These are phyloP conservation scores for Takifugu flavidus DNA, from an alignment of 2,113 vertebrate genomes.

Conservation along the genomic window DNA sequence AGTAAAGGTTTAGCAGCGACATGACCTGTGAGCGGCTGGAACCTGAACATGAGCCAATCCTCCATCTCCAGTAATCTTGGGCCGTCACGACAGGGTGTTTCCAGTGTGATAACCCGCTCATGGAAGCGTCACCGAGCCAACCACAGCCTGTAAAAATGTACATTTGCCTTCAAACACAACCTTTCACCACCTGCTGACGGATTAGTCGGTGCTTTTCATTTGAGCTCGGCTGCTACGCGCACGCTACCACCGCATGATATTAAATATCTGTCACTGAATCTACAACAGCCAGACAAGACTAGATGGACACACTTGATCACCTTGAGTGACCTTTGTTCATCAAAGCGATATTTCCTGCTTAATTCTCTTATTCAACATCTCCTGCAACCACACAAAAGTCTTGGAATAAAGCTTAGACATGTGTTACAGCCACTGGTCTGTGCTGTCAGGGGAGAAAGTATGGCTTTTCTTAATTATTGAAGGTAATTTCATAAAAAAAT, in stretches of 20 bases:
- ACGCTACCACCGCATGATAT: not conserved
- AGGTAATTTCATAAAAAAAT: no score
- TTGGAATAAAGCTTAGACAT: not conserved
- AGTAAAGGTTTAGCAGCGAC: no score
- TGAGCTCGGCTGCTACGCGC: not conserved
- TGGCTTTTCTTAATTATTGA: no score
- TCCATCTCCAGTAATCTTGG: not conserved
- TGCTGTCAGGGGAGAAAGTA: no score
- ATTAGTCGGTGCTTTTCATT: not conserved
- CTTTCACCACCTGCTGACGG: not conserved
- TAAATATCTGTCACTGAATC: not conserved
- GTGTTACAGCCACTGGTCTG: no score
- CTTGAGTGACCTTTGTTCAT: not conserved
- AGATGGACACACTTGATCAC: not conserved
- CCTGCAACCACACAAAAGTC: not conserved
- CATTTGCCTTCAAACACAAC: not conserved
- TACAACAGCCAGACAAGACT: no score
- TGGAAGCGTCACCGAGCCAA: no score
- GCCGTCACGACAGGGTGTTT: slow-evolving; percentile 37
- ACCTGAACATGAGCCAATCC: not conserved
- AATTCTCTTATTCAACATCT: no score
- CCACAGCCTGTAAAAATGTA: no score
- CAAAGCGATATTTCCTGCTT: no score
- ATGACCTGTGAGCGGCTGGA: not conserved
- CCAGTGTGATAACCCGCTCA: no score